Percentiles rank a stretch among this genome's conserved stretches.
Evolutionary conservation across 2,797 vertebrate species (phyloP).

Genomic region (Chiroxiphia lanceolata): DNA sequence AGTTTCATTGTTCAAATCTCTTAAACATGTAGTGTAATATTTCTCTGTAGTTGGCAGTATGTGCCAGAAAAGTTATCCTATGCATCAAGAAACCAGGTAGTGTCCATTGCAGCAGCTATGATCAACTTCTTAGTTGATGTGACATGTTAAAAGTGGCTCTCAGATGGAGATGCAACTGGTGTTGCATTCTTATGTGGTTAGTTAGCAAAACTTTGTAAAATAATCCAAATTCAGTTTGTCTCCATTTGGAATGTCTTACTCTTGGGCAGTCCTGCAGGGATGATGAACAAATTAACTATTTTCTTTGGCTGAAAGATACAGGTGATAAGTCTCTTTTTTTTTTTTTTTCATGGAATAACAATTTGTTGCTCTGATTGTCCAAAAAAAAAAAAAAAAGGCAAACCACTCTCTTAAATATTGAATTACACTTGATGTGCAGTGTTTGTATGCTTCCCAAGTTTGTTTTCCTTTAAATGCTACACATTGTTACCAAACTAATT

Average conservation of each 20-base stretch:
- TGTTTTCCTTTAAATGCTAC: not conserved
- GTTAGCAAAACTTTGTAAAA: not conserved
- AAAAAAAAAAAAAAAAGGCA: not conserved
- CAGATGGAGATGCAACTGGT: not conserved
- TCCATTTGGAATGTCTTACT: not conserved
- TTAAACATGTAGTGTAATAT: not conserved
- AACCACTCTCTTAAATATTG: not conserved
- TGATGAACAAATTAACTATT: not conserved
- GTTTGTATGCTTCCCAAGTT: not conserved
- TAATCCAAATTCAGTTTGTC: not conserved
- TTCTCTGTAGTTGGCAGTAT: not conserved
- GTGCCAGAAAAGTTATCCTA: not conserved
- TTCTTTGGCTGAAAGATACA: not conserved
- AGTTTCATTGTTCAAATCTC: not conserved
- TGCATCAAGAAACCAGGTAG: not conserved
- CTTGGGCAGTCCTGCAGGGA: not conserved
- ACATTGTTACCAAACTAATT: not conserved
- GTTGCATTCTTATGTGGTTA: not conserved
- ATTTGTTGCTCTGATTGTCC: not conserved
- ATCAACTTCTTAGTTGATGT: not conserved
- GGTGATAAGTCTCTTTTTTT: not conserved
- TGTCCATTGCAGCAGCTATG: not conserved
- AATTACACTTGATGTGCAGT: not conserved
- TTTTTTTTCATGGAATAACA: not conserved
- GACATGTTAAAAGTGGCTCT: not conserved